Percentiles rank a stretch among this genome's conserved stretches.
Evolutionary conservation across 1,140 invertebrate genomes (phyloP).

Genomic region (Pseudoatta argentina): DNA sequence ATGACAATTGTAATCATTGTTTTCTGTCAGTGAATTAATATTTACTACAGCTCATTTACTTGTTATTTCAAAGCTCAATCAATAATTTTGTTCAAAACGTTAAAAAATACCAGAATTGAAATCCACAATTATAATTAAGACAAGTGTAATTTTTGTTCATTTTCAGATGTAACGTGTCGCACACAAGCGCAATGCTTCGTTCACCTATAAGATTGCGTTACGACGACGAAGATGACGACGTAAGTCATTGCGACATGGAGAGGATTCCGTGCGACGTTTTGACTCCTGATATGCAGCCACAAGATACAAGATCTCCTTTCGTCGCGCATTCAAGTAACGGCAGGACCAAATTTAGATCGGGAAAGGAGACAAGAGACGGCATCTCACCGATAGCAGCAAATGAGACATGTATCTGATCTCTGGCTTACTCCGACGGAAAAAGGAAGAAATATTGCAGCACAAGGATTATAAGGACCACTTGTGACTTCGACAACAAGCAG

Average conservation of each 20-base stretch:
- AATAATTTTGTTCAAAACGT: neutral
- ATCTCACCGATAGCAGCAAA: neutral
- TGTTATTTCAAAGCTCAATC: neutral
- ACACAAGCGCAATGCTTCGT: neutral
- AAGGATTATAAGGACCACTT: neutral
- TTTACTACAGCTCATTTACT: neutral
- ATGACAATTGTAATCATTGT: too few relatives aligned
- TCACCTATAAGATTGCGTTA: slow-evolving; percentile 17
- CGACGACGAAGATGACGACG: slow-evolving; percentile 11
- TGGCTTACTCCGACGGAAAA: neutral
- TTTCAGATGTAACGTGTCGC: slow-evolving; percentile 32
- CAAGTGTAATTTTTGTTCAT: neutral
- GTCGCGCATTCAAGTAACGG: slow-evolving; percentile 31
- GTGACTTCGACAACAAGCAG: neutral
- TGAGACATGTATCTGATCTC: slow-evolving; percentile 64
- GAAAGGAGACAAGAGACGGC: neutral
- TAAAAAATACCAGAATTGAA: neutral
- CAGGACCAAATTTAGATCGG: slow-evolving; percentile 5
- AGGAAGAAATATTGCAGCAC: neutral
- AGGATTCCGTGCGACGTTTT: neutral
- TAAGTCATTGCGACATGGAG: neutral
- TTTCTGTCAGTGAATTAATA: neutral
- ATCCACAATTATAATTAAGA: neutral
- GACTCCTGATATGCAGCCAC: neutral
- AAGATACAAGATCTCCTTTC: slow-evolving; percentile 13